phyloP scores from a whole-genome alignment of 2,113 vertebrate genomes.

The Casuarius casuarius region DNA sequence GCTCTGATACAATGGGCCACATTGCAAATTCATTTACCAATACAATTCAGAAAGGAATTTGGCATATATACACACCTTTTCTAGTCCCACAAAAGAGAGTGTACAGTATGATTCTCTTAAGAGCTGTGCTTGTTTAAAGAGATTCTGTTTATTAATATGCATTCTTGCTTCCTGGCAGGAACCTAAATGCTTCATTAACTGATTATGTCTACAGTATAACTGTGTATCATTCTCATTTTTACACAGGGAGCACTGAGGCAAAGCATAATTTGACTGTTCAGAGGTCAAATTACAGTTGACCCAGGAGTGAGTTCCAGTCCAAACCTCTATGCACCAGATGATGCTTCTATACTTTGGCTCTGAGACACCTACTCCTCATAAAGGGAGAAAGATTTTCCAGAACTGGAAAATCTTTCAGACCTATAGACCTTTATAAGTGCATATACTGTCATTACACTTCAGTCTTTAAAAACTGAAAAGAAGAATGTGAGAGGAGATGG shows the following conservation, averaged over 20 bases:
- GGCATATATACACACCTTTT: not conserved
- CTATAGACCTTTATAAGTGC: not conserved
- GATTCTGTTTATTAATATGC: not conserved
- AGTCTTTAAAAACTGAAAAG: not conserved
- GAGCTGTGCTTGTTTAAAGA: not conserved
- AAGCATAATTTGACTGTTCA: slow-evolving; percentile 24
- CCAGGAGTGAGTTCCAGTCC: not conserved
- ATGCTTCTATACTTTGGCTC: not conserved
- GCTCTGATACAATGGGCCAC: not conserved
- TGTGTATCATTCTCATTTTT: slow-evolving; percentile 14
- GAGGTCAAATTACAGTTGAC: not conserved
- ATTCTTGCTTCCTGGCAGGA: not conserved
- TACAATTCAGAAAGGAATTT: not conserved
- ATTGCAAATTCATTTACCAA: not conserved
- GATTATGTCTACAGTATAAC: slow-evolving; percentile 4
- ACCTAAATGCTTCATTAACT: slow-evolving; percentile 16
- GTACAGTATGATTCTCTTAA: not conserved
- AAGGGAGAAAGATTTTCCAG: not conserved
- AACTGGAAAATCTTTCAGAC: not conserved
- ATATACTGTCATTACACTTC: not conserved
- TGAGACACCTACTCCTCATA: not conserved
- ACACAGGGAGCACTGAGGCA: not conserved
- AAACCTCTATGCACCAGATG: not conserved
- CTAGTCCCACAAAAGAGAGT: not conserved
- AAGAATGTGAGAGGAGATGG: not conserved